Base-by-base conservation (phyloP, 2,113 vertebrate species). In the Meleagris gallopavo region DNA sequence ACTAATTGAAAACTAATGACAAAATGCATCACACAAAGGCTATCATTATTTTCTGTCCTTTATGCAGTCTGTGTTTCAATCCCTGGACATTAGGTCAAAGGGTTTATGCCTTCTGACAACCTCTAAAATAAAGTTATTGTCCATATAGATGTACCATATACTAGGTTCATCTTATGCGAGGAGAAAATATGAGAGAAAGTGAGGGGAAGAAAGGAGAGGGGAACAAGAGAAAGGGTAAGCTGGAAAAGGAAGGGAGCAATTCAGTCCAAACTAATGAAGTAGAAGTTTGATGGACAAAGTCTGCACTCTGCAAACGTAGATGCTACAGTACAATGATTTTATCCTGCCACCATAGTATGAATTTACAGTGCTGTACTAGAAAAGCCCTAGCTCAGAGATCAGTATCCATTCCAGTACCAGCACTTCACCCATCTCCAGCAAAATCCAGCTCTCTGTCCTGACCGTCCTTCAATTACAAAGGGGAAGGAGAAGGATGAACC, bases 61-160 rank as follows among this genome's bases (percentile, higher is more conserved):
- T 38, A 4, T 45, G 20, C 32, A 48, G n/a, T n/a, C n/a, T 77
- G 76, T 2, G 2, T 50, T 80, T 64, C 50, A 83, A 66, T 2
- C 13, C 27, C 15, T 58, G 36, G 22, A 5, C n/a, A 38, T 70
- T 74, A 90, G 45, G 25, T 73, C 43, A 73, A 90, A 86, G 8
- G 10, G 43, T 55, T 55, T 34, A 13, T 24, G 24, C 72, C 78
- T 79, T 65, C 29, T 43, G 58, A 22, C 40, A 57, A 38, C 66
- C 36, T 86, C 73, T 78, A 74, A 67, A 81, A 74, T 66, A 85
- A 61, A 65, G 55, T 36, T 60, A 18, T 64, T 84, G 77, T 10
- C 19, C 16, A 50, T 38, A 36, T 0, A 67, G 29, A 64, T 30
- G 38, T 52, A 36, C 29, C 50, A n/a, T 83, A 76, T 13, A 25